A percentile compares a stretch with the other conserved stretches of the same genome.
phyloP scores from a whole-genome alignment of 2,113 vertebrate genomes.

The Chamaetylas fuelleborni region DNA sequence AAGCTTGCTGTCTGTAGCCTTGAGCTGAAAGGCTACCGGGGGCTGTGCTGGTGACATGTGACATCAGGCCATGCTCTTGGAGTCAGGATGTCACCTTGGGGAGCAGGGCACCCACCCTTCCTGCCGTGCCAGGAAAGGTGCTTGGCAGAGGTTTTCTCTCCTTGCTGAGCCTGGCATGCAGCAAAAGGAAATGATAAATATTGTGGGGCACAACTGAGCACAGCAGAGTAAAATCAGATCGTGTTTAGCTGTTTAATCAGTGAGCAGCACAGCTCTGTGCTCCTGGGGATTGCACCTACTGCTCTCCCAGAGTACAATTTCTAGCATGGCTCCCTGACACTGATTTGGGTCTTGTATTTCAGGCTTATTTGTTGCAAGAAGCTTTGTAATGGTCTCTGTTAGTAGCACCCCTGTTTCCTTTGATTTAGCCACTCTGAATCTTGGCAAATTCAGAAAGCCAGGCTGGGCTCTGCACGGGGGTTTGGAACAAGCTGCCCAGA shows the following conservation, averaged over 20 bases:
- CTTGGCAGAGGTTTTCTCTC: neutral
- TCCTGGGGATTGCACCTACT: neutral
- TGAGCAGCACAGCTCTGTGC: neutral
- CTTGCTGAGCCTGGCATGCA: neutral
- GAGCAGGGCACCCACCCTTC: neutral
- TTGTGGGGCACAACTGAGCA: neutral
- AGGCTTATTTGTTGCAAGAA: neutral
- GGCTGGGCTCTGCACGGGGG: rapidly evolving
- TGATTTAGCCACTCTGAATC: neutral
- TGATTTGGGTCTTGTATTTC: neutral
- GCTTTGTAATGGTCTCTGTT: neutral
- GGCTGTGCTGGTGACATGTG: neutral
- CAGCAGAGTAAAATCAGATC: neutral
- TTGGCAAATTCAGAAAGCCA: neutral
- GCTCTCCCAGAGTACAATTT: neutral
- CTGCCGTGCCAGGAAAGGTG: rapidly evolving
- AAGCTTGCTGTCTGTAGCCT: neutral
- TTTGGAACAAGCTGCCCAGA: neutral
- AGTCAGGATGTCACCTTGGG: neutral
- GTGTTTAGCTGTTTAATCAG: neutral
- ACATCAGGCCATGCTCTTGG: neutral
- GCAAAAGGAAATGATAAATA: neutral
- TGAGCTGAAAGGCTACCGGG: neutral
- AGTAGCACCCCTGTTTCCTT: neutral
- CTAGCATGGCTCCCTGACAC: neutral